Base-by-base conservation (phyloP, 2,888 invertebrate species). In the Xanthostigma xanthostigma region DNA sequence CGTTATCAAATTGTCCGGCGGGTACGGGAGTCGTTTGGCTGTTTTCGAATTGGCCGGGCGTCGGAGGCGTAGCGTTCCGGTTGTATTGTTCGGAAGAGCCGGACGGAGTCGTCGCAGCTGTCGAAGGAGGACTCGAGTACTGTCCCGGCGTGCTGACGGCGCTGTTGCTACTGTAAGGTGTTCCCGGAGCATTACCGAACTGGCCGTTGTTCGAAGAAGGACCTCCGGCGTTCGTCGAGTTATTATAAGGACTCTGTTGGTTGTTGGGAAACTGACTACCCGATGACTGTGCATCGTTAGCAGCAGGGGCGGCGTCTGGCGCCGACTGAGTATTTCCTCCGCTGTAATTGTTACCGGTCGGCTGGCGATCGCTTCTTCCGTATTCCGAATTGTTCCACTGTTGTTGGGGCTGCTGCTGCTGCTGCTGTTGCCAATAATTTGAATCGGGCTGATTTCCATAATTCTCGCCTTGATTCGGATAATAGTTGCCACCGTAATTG, bases 1-100 rank as follows among this genome's bases (percentile, higher is more conserved):
- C 27, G 6, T 27, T 27, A 27, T 27, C 27, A 6, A 27, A 27
- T 6, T 27, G 27, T 27, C 27, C 27, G 6, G 27, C 5, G 6
- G 27, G 27, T 27, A 27, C 27, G 27, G 27, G 27, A 27, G 27
- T 27, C 27, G 27, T 27, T 12, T 14, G 35, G 49, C 54, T 60
- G 27, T 51, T 57, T 50, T 64, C 62, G 46, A 59, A 55, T 38
- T 61, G 60, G 39, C 66, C 64, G 3, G 68, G 56, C 56, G 62
- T 68, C 2, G 59, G 48, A 9, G 63, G 53, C 9, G 62, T 51
- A 56, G 62, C 67, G 8, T 60, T 55, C 49, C 66, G 65, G 50
- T 59, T 46, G 39, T 50, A 57, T 41, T 62, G 64, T 52, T 63
- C 69, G 17, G 59, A 53, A 8, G 63, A 57, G 55, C 62, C 64